phyloP scores from a whole-genome alignment of 1,140 invertebrate genomes.

The Bombus pascuorum region DNA sequence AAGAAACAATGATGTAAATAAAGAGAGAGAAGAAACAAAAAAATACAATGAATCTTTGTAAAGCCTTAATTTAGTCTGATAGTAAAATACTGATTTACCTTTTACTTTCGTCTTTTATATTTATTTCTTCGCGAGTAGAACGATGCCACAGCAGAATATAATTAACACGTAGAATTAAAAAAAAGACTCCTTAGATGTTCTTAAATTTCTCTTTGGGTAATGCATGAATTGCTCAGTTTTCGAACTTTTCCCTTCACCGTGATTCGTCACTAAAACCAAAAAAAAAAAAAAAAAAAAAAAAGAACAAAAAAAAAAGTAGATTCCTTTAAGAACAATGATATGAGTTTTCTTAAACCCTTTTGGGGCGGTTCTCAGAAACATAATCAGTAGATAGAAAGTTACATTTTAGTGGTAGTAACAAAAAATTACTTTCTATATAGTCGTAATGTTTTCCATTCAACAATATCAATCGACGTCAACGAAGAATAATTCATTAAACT shows the following conservation, averaged over 20 bases:
- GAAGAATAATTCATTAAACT: slow-evolving; percentile 1
- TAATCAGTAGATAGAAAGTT: not conserved
- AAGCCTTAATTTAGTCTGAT: slow-evolving; percentile 44
- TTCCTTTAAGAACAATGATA: not conserved
- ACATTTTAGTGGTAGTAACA: not conserved
- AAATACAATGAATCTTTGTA: slow-evolving; percentile 43
- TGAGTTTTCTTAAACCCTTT: not conserved
- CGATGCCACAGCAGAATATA: slow-evolving; percentile 27
- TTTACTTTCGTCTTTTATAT: not conserved
- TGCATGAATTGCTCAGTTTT: not conserved
- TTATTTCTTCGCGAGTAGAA: slow-evolving; percentile 38
- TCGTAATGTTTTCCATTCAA: not conserved
- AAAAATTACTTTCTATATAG: not conserved
- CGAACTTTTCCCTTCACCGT: not conserved
- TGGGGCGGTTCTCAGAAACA: slow-evolving; percentile 14
- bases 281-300: too few species aligned
- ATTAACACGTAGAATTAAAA: not conserved
- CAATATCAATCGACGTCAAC: not conserved
- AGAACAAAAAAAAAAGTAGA: not conserved
- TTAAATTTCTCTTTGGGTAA: not conserved
- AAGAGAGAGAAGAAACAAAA: slow-evolving; percentile 34
- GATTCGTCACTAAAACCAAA: slow-evolving; percentile 12
- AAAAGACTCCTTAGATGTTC: too few species aligned
- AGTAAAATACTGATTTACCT: not conserved
- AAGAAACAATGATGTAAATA: slow-evolving; percentile 54